These are phyloP conservation scores for Mastigias papua DNA, from an alignment of 30 jellyfish, hydroid and myxozoan species.

Conservation along the genomic window DNA sequence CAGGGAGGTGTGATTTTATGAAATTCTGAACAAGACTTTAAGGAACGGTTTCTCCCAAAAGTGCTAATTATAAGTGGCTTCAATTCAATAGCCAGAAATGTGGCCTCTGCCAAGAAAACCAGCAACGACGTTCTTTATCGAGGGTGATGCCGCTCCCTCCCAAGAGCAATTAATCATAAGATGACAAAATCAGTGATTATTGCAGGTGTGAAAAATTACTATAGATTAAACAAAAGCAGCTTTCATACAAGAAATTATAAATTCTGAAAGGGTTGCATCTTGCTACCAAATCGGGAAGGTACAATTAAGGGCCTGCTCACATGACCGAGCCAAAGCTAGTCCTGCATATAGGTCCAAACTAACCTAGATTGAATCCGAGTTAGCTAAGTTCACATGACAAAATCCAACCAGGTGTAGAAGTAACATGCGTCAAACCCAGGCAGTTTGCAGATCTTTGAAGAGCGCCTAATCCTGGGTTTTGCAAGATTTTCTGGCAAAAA, in stretches of 20 bases:
- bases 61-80: neutral
- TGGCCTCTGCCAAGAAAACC: constrained; percentile 19
- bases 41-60: constrained; percentile 10
- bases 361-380: too few species aligned
- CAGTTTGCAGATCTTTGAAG: too few species aligned
- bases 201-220: neutral
- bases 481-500: too few species aligned
- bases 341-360: too few species aligned
- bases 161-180: constrained; percentile 10
- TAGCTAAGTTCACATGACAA: too few species aligned
- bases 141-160: constrained; percentile 12
- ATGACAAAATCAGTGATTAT: neutral
- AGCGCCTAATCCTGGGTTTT: too few species aligned
- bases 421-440: too few species aligned
- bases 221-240: neutral
- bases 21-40: neutral
- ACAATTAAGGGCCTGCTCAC: too few species aligned
- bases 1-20: too few species aligned
- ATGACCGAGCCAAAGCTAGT: too few species aligned
- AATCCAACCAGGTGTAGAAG: too few species aligned
- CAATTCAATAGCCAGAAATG: neutral
- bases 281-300: too few species aligned
- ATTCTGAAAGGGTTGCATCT: neutral
- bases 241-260: neutral
- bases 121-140: neutral